Conservation (phyloP, 2,113 vertebrate species). For the Cavia aperea region DNA sequence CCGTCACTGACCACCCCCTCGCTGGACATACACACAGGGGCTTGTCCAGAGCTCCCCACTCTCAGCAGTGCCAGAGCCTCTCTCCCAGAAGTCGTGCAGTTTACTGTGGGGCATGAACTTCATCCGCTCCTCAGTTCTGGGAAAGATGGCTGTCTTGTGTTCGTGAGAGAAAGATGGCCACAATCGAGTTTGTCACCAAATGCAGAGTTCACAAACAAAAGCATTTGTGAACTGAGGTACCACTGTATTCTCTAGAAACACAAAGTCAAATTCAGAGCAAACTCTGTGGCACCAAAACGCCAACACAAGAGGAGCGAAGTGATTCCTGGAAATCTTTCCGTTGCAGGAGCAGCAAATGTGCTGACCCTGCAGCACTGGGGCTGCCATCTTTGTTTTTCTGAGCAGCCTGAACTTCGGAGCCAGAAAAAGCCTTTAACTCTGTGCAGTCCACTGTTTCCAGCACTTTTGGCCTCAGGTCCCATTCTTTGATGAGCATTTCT, state of each 20-base stretch:
- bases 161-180: background rate
- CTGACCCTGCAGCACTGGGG: too few species aligned
- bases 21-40: accelerated
- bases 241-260: background rate
- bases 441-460: background rate
- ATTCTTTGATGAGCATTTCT: background rate
- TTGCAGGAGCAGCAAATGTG: background rate
- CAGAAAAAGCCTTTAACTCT: background rate
- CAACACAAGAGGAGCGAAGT: background rate
- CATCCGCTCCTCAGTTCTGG: background rate
- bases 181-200: background rate
- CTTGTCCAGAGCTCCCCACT: background rate
- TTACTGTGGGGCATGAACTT: background rate
- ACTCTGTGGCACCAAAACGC: background rate
- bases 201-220: background rate
- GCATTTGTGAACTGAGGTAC: background rate
- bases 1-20: background rate
- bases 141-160: background rate
- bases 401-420: background rate
- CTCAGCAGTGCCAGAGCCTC: background rate
- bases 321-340: background rate
- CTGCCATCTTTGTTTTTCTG: background rate
- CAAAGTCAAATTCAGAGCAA: background rate
- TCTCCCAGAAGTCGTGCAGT: background rate
- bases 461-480: background rate